Base-by-base conservation (phyloP, 2,797 vertebrate species). In the Fistularia tabacaria region DNA sequence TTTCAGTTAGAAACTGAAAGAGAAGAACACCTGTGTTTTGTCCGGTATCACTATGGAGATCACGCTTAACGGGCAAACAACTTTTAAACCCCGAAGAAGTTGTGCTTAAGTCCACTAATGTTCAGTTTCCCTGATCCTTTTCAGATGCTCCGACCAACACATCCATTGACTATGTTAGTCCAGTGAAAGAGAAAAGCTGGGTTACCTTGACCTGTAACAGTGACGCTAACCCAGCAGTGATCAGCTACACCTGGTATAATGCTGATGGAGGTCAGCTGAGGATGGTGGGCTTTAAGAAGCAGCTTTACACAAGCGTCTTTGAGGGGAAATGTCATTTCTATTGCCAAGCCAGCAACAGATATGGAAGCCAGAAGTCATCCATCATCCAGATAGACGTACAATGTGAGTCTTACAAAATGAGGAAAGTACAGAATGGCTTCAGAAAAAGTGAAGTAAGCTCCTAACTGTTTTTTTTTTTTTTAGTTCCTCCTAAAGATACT, bases 81-180 rank as follows among this genome's bases (percentile, higher is more conserved):
- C 25, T 25, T 25, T 25, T 5, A 25, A 25, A 25, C 2, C 25
- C 25, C 25, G 2, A 25, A n/a, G n/a, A 25, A 25, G 25, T 25
- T 25, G 2, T 25, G 25, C 25, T 25, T 25, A 25, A 25, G 5
- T 25, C 25, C 25, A 25, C 25, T 25, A 25, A 25, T 25, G 2
- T 25, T 25, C 25, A 25, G 5, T 25, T 25, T 25, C 25, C 25
- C 25, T 25, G 25, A 25, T 38, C 46, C 44, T 46, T 3, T 56
- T 12, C 69, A 89, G 87, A 85, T 70, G 47, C 81, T 57, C 88
- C 88, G 11, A 69, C 64, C 3, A 74, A 86, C 59, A 85, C 82
- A 6, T 67, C 77, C 0, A 63, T 88, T 51, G 77, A 37, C 44
- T 53, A 64, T 45, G 38, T 60, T 25, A 67, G 64, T 36, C 70